Evolutionary conservation across 2,797 vertebrate species (phyloP), one percentile per base, ranked within the genome.

Genomic region (Sebastes dallii): DNA sequence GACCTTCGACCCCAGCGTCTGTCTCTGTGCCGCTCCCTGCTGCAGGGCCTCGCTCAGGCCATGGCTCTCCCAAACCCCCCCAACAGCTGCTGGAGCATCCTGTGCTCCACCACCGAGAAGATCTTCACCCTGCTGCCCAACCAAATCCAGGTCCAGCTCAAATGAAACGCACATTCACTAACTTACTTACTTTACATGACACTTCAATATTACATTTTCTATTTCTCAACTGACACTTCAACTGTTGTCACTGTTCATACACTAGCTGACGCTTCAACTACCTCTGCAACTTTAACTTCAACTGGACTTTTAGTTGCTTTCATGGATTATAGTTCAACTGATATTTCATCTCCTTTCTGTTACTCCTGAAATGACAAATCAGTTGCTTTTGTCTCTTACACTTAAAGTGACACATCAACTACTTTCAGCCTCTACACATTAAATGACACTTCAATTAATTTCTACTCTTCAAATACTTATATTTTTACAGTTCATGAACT

Each of bases 21-120:
- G 61, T 84, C 94, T 74, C 75, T 96, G 77, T 96, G 97, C 71
- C 61, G 11, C 11, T 93, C 95, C 71, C 30, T 97, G 81, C 91
- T 99, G 75, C 95, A 83, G 29, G 98, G 98, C 1, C 93, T 99
- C 0, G 81, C 93, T 64, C 94, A 96, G 81, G 96, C 98, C 87
- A 96, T 99, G 97, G 96, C 95, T 27, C 89, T 97, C 69, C 97
- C 97, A 42, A 96, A 95, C 75, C 97, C 97, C n/a, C 87, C 96
- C 36, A 96, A 95, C 77, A 92, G 91, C 91, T 97, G 96, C 95
- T 99, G 98, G 98, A 92, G 74, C 61, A 42, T 95, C 77, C 95
- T 99, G 39, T 95, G 95, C 70, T 95, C 95, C 80, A 88, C 96
- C 85, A 89, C 95, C 0, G 96, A 97, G 91, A 97, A 94, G 88